A percentile compares a stretch with the other conserved stretches of the same genome.
Evolutionary conservation across 2,888 invertebrate genomes (phyloP).

Genomic region (Tenthredo distinguenda): DNA sequence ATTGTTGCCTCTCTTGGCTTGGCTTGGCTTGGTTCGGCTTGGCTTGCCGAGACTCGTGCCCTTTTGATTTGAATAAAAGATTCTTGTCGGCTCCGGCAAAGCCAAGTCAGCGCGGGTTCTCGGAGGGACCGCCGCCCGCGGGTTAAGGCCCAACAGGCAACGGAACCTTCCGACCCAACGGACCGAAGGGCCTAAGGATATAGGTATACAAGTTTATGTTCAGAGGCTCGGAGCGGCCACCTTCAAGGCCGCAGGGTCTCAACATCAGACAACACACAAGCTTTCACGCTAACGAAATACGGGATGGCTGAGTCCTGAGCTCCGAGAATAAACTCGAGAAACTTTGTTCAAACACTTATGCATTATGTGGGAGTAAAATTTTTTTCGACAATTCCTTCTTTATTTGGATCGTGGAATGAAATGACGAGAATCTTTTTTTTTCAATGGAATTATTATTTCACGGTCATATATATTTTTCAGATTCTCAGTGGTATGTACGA

Average conservation of each 20-base stretch:
- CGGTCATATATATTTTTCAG: neutral
- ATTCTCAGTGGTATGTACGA: neutral
- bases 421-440: neutral
- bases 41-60: conserved; percentile 41
- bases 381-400: neutral
- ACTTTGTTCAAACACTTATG: conserved; percentile 25
- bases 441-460: neutral
- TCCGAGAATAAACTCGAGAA: neutral
- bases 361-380: neutral
- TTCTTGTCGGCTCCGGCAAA: conserved; percentile 48
- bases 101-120: conserved; percentile 32
- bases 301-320: conserved; percentile 8
- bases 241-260: conserved; percentile 47
- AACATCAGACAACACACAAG: conserved; percentile 16
- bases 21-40: neutral
- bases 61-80: conserved; percentile 52
- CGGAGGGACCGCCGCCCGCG: conserved; percentile 33
- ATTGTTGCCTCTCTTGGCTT: conserved; percentile 34
- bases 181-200: conserved; percentile 32
- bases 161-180: conserved; percentile 48
- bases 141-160: conserved; percentile 40
- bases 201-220: conserved; percentile 27
- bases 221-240: conserved; percentile 7
- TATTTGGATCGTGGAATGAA: neutral
- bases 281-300: conserved; percentile 44